Evolutionary conservation across 2,888 invertebrate species (phyloP).

Genomic region (Barypeithes pellucidus): DNA sequence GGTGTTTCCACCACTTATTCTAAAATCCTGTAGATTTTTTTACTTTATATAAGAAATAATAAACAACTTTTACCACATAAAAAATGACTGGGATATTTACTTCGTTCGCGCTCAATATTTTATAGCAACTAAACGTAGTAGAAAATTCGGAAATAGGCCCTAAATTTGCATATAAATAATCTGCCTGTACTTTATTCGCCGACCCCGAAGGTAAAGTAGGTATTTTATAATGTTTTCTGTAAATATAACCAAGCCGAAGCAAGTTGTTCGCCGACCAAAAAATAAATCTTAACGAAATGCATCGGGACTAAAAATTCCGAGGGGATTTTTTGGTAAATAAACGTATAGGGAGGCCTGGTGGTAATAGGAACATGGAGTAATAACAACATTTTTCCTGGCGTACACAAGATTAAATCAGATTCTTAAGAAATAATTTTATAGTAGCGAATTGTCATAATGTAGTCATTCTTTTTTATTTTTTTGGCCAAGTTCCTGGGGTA

Average conservation of each 20-base stretch:
- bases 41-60: no score
- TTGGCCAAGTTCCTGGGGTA: no score
- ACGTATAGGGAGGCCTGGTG: no score
- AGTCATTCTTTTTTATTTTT: no score
- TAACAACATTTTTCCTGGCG: no score
- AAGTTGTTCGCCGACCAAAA: neutral
- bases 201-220: neutral
- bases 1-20: no score
- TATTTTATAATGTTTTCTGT: constrained; percentile 5
- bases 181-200: constrained; percentile 1
- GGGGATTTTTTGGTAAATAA: neutral
- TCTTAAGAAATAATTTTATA: no score
- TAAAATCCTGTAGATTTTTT: no score
- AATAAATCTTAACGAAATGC: neutral
- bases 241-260: constrained; percentile 1
- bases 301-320: neutral
- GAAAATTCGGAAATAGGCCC: constrained; percentile 2
- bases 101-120: constrained; percentile 2
- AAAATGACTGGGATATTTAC: neutral
- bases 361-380: no score
- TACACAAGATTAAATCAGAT: no score
- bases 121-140: neutral
- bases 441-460: no score
- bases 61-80: no score
- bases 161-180: constrained; percentile 2